Percentiles rank a stretch among this genome's conserved stretches.
phyloP scores from a whole-genome alignment of 1,140 invertebrate genomes.

The Acyrthosiphon pisum region DNA sequence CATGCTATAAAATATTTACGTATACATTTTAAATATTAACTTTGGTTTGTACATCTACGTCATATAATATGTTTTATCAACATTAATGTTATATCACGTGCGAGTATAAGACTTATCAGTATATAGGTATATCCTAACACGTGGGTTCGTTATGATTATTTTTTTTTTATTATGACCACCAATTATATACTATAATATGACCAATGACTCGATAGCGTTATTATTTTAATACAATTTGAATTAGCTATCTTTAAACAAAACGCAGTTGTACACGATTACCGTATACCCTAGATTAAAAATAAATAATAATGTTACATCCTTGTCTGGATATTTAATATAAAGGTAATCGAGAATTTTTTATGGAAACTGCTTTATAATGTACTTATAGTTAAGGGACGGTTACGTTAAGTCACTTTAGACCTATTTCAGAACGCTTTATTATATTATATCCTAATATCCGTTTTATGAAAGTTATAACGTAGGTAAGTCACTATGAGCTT shows the following conservation, averaged over 20 bases:
- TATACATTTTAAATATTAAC: background rate
- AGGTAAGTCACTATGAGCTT: slow-evolving; percentile 48
- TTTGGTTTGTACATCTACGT: background rate
- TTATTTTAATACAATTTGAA: background rate
- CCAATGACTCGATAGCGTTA: background rate
- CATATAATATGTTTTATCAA: background rate
- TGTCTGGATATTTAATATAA: slow-evolving; percentile 27
- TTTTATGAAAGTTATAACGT: slow-evolving; percentile 38
- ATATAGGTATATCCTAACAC: background rate
- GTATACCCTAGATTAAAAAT: background rate
- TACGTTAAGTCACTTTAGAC: slow-evolving; percentile 34
- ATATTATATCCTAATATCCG: slow-evolving; percentile 25
- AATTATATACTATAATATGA: background rate
- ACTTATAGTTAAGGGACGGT: no score
- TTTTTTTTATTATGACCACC: background rate
- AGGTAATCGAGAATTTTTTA: background rate
- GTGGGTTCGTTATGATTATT: background rate
- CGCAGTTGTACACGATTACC: background rate
- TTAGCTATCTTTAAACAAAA: background rate
- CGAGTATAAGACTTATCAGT: background rate
- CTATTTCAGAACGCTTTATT: slow-evolving; percentile 11
- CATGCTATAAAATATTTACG: background rate
- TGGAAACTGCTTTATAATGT: background rate
- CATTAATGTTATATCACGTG: background rate
- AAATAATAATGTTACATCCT: background rate